Conservation (phyloP, 2,113 vertebrate species). For the Oryzias javanicus region DNA sequence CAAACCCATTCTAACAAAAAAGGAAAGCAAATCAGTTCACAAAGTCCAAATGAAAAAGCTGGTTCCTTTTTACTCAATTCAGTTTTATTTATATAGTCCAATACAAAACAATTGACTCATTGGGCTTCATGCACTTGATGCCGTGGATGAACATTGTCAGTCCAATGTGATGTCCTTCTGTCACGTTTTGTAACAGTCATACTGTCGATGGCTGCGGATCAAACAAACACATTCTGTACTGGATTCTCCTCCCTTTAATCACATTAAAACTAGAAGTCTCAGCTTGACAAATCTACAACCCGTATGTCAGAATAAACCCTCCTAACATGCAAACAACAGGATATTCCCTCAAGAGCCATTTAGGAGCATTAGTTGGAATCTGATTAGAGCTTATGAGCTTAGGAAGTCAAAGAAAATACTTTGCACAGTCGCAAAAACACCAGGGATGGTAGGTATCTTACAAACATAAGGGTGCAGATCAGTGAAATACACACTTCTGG, state of each 20-base stretch:
- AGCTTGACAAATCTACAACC: conserved; percentile 38
- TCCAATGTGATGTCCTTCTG: no score
- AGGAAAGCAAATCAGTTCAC: no score
- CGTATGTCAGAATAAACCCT: conserved; percentile 9
- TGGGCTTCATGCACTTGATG: no score
- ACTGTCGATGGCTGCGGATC: conserved; percentile 8
- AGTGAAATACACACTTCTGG: conserved; percentile 23
- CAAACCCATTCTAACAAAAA: no score
- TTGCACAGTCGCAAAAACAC: neutral
- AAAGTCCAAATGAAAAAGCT: no score
- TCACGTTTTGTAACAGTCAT: no score
- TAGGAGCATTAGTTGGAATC: conserved; percentile 54
- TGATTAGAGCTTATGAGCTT: conserved; percentile 51
- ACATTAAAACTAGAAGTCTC: conserved; percentile 34
- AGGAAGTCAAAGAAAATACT: conserved; percentile 30
- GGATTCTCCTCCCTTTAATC: conserved; percentile 23
- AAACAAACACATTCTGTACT: conserved; percentile 1
- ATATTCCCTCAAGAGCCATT: conserved; percentile 47
- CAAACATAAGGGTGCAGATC: conserved; percentile 10
- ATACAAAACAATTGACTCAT: no score
- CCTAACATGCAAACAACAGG: conserved; percentile 35
- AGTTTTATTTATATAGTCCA: no score
- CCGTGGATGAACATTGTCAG: no score
- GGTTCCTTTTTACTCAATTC: no score
- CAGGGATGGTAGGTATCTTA: conserved; percentile 1